Evolutionary conservation across 2,797 vertebrate species (phyloP).

Genomic region (Selene dorsalis): DNA sequence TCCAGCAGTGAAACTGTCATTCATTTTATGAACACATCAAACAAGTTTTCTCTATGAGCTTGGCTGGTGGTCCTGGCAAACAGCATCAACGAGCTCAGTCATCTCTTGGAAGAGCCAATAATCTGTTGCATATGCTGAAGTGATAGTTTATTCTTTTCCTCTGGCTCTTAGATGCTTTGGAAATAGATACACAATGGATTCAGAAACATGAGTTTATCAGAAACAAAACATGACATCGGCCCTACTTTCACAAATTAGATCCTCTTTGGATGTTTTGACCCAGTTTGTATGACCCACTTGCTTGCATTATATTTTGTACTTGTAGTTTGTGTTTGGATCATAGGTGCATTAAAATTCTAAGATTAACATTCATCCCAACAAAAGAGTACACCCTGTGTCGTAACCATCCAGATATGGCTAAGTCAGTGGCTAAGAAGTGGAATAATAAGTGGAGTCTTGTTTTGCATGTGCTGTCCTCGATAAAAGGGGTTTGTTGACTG

Average conservation of each 20-base stretch:
- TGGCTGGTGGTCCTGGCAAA: slow-evolving; percentile 75
- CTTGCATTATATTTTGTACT: slow-evolving; percentile 34
- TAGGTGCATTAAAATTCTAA: slow-evolving; percentile 19
- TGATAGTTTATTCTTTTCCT: slow-evolving; percentile 56
- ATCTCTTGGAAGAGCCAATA: slow-evolving; percentile 64
- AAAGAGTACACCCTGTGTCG: background rate
- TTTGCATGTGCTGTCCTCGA: background rate
- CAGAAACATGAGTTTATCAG: slow-evolving; percentile 46
- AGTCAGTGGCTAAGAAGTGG: background rate
- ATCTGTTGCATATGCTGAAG: slow-evolving; percentile 69
- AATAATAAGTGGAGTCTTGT: background rate
- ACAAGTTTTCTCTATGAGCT: slow-evolving; percentile 55
- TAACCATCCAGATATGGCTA: background rate
- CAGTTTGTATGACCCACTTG: slow-evolving; percentile 64
- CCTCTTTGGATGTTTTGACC: slow-evolving; percentile 65
- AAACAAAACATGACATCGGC: slow-evolving; percentile 54
- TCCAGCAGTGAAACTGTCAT: slow-evolving; percentile 74
- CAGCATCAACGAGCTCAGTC: slow-evolving; percentile 59
- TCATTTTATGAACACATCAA: slow-evolving; percentile 70
- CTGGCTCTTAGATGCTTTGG: slow-evolving; percentile 40
- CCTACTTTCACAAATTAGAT: slow-evolving; percentile 58
- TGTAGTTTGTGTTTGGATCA: slow-evolving; percentile 47
- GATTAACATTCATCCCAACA: slow-evolving; percentile 7
- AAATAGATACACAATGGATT: slow-evolving; percentile 47
- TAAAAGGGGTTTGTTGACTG: slow-evolving; percentile 7